Evolutionary conservation across 2,113 vertebrate genomes (phyloP), one percentile per base, ranked within the genome.

Genomic region (Xyrauchen texanus): DNA sequence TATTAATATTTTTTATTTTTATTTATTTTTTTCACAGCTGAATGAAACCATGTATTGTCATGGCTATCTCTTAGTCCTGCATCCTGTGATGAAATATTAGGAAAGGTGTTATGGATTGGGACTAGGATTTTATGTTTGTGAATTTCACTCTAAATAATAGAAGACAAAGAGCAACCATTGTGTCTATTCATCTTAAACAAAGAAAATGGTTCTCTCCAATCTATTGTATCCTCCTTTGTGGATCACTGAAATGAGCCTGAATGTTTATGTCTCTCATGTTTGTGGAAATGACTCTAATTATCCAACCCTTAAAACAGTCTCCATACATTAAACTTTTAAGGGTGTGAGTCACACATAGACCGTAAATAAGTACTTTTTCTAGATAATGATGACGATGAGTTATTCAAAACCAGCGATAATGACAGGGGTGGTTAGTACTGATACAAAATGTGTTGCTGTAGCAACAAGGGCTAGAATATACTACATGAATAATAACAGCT

Each of bases 61-160:
- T 51, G 60, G 68, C 68, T 12, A 53, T 64, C 68, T 72, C 49
- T 58, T n/a, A 57, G 61, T 64, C 65, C 52, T 5, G 8, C 61
- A 21, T 45, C 15, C 44, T 60, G 44, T 67, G n/a, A 71, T 83
- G 65, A 79, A 79, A 76, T 76, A 65, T 52, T 73, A 57, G 61
- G 47, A 68, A 74, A 82, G 55, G 15, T 60, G 80, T 49, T 84
- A 16, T 82, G 52, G 79, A 82, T 79, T 47, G 68, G 16, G 63
- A 67, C 66, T 10, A 64, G 45, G 45, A 77, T 52, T 67, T 52
- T 70, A 81, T 79, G 47, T 76, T 75, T 70, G 66, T 53, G 77
- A 66, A 84, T 79, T 79, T 70, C 65, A 58, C 77, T 70, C 55
- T 62, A 55, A 82, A 75, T 74, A 78, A 78, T 74, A 52, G 49